Evolutionary conservation across 92 coral and sea anemone genomes (phyloP).

Genomic region (Palythoa heliodiscus): DNA sequence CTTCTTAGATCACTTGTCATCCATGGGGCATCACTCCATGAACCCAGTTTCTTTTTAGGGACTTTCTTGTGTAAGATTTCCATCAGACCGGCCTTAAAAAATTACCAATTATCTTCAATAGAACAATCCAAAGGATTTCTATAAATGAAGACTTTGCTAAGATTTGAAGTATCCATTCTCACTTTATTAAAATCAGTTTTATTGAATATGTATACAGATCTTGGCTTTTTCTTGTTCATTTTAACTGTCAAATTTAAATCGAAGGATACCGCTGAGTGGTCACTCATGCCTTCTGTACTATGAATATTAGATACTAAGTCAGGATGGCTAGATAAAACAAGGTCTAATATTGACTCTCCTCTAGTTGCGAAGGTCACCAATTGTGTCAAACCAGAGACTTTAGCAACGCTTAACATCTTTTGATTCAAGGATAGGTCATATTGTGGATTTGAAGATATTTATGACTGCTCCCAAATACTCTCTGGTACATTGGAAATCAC

Average conservation of each 20-base stretch:
- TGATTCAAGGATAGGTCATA: constrained; percentile 51
- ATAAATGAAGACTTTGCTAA: too few species aligned
- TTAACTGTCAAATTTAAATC: too few species aligned
- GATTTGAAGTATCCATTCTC: too few species aligned
- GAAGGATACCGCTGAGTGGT: constrained; percentile 55
- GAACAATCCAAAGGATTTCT: too few species aligned
- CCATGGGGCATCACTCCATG: constrained; percentile 40
- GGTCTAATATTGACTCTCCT: constrained; percentile 43
- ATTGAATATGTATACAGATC: too few species aligned
- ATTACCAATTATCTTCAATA: constrained; percentile 25
- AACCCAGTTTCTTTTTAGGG: constrained; percentile 2
- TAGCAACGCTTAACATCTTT: constrained; percentile 39
- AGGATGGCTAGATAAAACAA: constrained; percentile 49
- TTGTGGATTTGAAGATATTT: constrained; percentile 57
- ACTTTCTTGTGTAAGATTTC: background rate
- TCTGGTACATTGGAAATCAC: background rate
- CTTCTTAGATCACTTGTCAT: too few species aligned
- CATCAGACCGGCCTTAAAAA: constrained; percentile 17
- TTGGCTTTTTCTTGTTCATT: too few species aligned
- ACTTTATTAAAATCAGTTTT: too few species aligned
- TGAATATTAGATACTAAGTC: constrained; percentile 47
- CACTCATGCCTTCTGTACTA: constrained; percentile 50
- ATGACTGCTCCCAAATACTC: constrained; percentile 39
- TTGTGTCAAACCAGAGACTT: constrained; percentile 20
- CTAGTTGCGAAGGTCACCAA: constrained; percentile 50